phyloP scores from a whole-genome alignment of 2,797 vertebrate genomes.

The Eptatretus atami region DNA sequence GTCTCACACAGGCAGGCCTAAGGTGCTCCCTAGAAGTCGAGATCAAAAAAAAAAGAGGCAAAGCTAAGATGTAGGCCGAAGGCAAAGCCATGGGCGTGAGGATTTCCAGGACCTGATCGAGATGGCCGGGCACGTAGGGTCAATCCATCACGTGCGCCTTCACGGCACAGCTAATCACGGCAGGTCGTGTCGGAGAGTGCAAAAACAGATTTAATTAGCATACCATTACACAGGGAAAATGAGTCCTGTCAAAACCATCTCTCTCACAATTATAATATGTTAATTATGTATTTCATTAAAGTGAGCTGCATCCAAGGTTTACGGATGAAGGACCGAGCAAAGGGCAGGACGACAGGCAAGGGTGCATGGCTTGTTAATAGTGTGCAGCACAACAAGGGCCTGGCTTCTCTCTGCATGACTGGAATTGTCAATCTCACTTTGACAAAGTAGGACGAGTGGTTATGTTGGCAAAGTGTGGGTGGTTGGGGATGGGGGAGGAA shows the following conservation, averaged over 20 bases:
- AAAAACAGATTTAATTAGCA: slow-evolving; percentile 99
- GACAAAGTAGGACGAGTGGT: no score
- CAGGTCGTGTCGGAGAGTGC: slow-evolving; percentile 88
- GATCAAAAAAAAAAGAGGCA: no score
- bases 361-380: no score
- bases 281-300: slow-evolving; percentile 99
- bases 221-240: slow-evolving; percentile 99
- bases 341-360: background rate
- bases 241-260: slow-evolving; percentile 99
- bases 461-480: no score
- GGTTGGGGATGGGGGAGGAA: no score
- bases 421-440: no score
- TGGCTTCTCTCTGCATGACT: no score
- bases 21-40: no score
- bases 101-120: background rate
- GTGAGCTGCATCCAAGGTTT: slow-evolving; percentile 18
- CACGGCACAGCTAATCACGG: slow-evolving; percentile 87
- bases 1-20: no score
- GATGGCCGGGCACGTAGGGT: slow-evolving; percentile 2
- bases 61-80: no score
- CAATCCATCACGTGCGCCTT: slow-evolving; percentile 2
- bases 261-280: slow-evolving; percentile 99
- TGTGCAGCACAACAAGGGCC: no score
- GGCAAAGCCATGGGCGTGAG: no score
- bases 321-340: slow-evolving; percentile 46